Conservation (phyloP, 53 echinoderm and acorn worm species). For the Hippasteria phrygiana region DNA sequence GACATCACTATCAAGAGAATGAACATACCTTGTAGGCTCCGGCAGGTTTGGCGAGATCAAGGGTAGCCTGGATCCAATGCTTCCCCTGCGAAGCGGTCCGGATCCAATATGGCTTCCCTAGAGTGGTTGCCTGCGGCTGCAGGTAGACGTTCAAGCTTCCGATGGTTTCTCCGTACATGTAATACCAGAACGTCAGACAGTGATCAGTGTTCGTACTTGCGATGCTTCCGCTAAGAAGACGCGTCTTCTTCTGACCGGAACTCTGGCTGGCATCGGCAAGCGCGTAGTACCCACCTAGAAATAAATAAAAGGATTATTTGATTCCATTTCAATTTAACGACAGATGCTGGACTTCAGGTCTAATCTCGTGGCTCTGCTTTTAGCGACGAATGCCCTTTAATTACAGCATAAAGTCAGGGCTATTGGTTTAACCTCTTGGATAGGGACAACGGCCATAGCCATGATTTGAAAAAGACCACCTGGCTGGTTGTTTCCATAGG, state of each 20-base stretch:
- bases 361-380: no score
- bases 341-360: no score
- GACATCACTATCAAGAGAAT: no score
- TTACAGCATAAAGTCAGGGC: no score
- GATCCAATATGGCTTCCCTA: conserved; percentile 48
- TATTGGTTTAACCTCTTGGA: no score
- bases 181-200: conserved; percentile 87
- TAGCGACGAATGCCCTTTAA: no score
- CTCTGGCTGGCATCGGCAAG: conserved; percentile 69
- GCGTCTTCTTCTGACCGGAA: conserved; percentile 32
- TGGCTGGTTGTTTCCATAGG: no score
- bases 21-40: conserved; percentile 18
- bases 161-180: conserved; percentile 75
- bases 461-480: no score
- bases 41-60: conserved; percentile 34
- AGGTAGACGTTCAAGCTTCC: conserved; percentile 73
- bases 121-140: background rate
- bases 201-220: conserved; percentile 55
- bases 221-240: conserved; percentile 55
- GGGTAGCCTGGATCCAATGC: conserved; percentile 72
- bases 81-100: conserved; percentile 74
- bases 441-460: no score
- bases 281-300: conserved; percentile 70
- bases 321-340: no score
- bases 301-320: background rate